Conservation (phyloP, 2,113 vertebrate species). For the Strigops habroptila region DNA sequence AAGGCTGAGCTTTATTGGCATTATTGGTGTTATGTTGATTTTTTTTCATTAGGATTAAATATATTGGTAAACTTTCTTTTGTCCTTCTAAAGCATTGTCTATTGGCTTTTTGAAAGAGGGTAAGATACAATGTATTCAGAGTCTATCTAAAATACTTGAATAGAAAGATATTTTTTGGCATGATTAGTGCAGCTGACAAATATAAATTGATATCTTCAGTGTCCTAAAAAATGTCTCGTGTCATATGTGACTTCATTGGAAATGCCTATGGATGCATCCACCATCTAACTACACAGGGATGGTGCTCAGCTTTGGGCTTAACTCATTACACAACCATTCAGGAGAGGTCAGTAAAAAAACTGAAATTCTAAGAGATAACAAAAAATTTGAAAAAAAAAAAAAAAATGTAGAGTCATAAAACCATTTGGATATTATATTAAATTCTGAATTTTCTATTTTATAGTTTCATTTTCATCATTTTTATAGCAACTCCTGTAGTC, state of each 20-base stretch:
- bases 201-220: neutral
- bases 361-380: neutral
- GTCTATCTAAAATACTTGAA: neutral
- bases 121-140: neutral
- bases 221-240: neutral
- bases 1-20: neutral
- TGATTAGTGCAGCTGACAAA: neutral
- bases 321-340: neutral
- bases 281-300: neutral
- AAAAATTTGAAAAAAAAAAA: neutral
- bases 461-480: neutral
- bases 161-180: neutral
- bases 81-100: neutral
- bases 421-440: neutral
- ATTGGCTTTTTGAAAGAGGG: neutral
- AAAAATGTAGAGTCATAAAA: neutral
- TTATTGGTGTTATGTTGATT: neutral
- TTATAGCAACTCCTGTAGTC: neutral
- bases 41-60: neutral
- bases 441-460: neutral
- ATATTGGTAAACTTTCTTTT: neutral
- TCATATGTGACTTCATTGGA: neutral
- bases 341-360: neutral
- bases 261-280: neutral
- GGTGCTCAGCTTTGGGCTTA: neutral